Evolutionary conservation across 2,797 vertebrate species (phyloP).

Genomic region (Amphiprion clarkii): DNA sequence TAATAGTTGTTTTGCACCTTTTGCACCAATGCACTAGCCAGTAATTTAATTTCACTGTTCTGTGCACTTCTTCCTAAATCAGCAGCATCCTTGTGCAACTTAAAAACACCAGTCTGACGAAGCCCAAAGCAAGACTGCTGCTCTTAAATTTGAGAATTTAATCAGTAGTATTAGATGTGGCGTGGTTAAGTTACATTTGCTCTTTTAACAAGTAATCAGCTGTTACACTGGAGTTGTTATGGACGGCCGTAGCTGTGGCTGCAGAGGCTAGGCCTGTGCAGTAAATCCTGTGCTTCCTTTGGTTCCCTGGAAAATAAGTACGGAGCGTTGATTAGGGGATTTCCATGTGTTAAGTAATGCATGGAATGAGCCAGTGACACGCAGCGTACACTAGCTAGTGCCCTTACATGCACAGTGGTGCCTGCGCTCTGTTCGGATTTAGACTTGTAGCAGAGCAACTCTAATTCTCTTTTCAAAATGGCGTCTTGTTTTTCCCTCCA

Average conservation of each 20-base stretch:
- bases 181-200: background rate
- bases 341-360: constrained; percentile 81
- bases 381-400: constrained; percentile 61
- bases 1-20: constrained; percentile 1
- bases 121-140: background rate
- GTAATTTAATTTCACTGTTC: background rate
- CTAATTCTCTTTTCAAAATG: constrained; percentile 84
- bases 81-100: constrained; percentile 2
- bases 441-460: constrained; percentile 72
- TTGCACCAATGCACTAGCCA: background rate
- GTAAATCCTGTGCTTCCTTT: constrained; percentile 57
- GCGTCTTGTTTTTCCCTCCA: constrained; percentile 81
- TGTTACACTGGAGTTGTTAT: constrained; percentile 21
- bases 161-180: background rate
- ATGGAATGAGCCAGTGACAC: constrained; percentile 75
- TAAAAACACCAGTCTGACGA: background rate
- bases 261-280: constrained; percentile 29
- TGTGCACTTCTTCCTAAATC: constrained; percentile 16
- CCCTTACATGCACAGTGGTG: constrained; percentile 60
- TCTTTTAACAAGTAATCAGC: constrained; percentile 26
- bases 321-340: constrained; percentile 75
- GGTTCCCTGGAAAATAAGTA: constrained; percentile 62
- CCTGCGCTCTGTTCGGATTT: constrained; percentile 68
- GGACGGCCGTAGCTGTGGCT: constrained; percentile 28
- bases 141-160: constrained; percentile 10